phyloP scores from a whole-genome alignment of 2,888 invertebrate species.

The Chironomus tentans region DNA sequence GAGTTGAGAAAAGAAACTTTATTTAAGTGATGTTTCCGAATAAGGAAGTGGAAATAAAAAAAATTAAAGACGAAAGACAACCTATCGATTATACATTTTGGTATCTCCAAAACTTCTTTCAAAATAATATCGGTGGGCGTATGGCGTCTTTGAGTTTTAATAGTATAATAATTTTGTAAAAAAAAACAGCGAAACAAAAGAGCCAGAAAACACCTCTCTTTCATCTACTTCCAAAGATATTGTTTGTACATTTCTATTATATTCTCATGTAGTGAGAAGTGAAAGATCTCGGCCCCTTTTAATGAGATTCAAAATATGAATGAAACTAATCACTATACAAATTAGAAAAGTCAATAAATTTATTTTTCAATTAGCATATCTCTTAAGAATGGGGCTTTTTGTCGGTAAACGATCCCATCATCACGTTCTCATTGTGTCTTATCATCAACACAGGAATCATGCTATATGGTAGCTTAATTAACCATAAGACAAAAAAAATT shows the following conservation, averaged over 20 bases:
- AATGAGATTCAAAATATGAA: neutral
- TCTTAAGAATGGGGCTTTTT: neutral
- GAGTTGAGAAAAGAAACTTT: slow-evolving; percentile 1
- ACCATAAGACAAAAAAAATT: neutral
- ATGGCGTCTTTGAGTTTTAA: slow-evolving; percentile 2
- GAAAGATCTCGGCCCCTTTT: neutral
- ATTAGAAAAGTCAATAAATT: slow-evolving; percentile 21
- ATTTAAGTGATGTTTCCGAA: slow-evolving; percentile 23
- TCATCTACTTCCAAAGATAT: too few relatives aligned
- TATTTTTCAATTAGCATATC: slow-evolving; percentile 17
- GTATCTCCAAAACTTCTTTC: neutral
- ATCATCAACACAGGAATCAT: neutral
- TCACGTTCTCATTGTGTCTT: neutral
- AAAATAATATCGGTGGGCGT: neutral
- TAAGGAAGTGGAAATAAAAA: slow-evolving; percentile 22
- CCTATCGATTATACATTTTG: slow-evolving; percentile 16
- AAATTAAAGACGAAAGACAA: neutral
- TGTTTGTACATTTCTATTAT: too few relatives aligned
- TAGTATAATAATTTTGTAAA: neutral
- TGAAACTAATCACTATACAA: slow-evolving; percentile 19
- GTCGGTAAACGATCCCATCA: neutral
- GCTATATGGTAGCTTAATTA: neutral
- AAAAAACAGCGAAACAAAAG: neutral
- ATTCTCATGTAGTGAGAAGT: neutral
- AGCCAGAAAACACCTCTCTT: neutral